Percentiles rank a stretch among this genome's conserved stretches.
Conservation (phyloP, 2,888 invertebrate genomes). For the Idaea straminata region DNA sequence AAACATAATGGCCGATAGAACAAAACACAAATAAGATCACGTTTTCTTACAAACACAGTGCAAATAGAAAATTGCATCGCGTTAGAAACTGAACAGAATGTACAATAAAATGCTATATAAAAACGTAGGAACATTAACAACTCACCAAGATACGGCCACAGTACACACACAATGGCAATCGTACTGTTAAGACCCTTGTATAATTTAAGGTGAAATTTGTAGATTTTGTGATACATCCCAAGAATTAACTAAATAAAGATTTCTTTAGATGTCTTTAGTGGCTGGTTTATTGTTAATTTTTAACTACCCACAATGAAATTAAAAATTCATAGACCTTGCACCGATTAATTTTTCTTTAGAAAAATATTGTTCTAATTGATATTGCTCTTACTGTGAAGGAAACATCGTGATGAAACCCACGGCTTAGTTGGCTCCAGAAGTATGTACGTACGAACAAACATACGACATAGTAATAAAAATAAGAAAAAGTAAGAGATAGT, state of each 20-base stretch:
- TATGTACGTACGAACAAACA: no score
- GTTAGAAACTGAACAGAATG: constrained; percentile 31
- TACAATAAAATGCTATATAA: constrained; percentile 39
- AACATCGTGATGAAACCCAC: no score
- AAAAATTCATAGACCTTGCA: no score
- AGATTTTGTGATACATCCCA: not conserved
- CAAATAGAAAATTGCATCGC: constrained; percentile 31
- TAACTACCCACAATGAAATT: no score
- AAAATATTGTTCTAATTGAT: no score
- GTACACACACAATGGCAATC: constrained; percentile 35
- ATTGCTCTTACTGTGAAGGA: no score
- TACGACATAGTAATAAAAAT: no score
- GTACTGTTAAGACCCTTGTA: constrained; percentile 17
- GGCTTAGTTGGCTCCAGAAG: no score
- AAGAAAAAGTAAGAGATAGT: no score
- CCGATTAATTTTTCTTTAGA: no score
- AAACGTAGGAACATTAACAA: constrained; percentile 47
- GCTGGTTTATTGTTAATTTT: no score
- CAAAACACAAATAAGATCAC: constrained; percentile 14
- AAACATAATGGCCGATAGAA: constrained; percentile 14
- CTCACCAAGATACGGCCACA: constrained; percentile 41
- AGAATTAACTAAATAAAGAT: not conserved
- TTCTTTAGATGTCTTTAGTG: no score
- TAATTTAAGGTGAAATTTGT: not conserved
- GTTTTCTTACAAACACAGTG: constrained; percentile 25